A percentile compares a stretch with the other conserved stretches of the same genome.
phyloP scores from a whole-genome alignment of 2,113 vertebrate species.

The Pholis gunnellus region DNA sequence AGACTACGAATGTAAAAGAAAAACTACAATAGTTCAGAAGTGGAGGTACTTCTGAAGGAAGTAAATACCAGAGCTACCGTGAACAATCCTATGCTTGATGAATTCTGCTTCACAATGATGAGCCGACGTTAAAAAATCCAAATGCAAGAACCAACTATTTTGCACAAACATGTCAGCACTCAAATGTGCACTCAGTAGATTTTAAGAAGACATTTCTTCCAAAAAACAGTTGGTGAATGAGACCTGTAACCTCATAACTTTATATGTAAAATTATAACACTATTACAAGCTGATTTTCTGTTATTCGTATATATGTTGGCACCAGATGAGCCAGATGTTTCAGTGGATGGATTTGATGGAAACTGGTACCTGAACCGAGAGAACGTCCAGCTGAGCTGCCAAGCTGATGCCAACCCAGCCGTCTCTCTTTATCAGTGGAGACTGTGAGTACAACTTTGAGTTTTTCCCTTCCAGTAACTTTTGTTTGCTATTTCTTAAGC shows the following conservation, averaged over 20 bases:
- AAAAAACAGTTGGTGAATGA: not conserved
- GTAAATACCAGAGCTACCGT: not conserved
- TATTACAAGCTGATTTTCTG: not conserved
- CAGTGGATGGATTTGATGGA: slow-evolving; percentile 94
- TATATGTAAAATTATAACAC: not conserved
- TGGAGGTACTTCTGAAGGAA: not conserved
- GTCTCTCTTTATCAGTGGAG: slow-evolving; percentile 94
- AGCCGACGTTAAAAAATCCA: not conserved
- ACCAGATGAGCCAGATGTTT: slow-evolving; percentile 94
- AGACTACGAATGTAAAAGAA: not conserved
- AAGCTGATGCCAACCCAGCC: slow-evolving; percentile 92
- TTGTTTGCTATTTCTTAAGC: not conserved
- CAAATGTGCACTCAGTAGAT: not conserved
- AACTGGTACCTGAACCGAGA: slow-evolving; percentile 96
- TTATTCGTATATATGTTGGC: not conserved
- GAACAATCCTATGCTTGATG: not conserved
- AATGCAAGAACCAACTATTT: too few relatives aligned
- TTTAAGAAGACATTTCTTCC: not conserved
- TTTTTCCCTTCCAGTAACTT: not conserved
- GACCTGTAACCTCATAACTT: not conserved
- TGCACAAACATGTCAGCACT: too few relatives aligned
- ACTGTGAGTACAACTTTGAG: slow-evolving; percentile 85
- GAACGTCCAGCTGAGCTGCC: slow-evolving; percentile 93
- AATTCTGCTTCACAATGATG: not conserved
- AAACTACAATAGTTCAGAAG: not conserved